Evolutionary conservation across 2,113 vertebrate species (phyloP).

Genomic region (Cricetomys ansorgei): DNA sequence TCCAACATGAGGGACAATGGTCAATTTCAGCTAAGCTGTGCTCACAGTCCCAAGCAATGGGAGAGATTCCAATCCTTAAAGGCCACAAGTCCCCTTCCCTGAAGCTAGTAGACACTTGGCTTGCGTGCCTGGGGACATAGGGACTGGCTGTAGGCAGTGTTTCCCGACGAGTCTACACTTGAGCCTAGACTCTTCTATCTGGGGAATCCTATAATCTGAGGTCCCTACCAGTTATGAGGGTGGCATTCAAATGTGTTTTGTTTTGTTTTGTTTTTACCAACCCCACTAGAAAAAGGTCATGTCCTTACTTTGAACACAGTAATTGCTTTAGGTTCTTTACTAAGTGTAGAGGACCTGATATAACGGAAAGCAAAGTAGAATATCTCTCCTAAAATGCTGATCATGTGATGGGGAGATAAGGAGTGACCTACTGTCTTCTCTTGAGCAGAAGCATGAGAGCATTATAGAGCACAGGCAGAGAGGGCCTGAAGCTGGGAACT

Average conservation of each 20-base stretch:
- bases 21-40: neutral
- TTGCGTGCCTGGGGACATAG: neutral
- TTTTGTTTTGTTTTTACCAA: neutral
- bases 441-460: neutral
- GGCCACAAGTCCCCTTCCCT: neutral
- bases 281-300: neutral
- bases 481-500: neutral
- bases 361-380: neutral
- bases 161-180: neutral
- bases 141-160: neutral
- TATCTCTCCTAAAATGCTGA: neutral
- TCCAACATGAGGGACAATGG: neutral
- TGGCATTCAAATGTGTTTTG: neutral
- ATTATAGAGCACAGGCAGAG: neutral
- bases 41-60: neutral
- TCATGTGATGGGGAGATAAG: neutral
- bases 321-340: neutral
- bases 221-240: rapidly evolving
- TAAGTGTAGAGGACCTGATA: neutral
- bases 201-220: neutral
- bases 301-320: neutral
- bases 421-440: neutral
- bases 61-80: neutral
- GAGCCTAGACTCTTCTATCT: neutral
- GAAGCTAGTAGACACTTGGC: neutral